Evolutionary conservation across 2,888 invertebrate species (phyloP).

Genomic region (Carterocephalus palaemon): DNA sequence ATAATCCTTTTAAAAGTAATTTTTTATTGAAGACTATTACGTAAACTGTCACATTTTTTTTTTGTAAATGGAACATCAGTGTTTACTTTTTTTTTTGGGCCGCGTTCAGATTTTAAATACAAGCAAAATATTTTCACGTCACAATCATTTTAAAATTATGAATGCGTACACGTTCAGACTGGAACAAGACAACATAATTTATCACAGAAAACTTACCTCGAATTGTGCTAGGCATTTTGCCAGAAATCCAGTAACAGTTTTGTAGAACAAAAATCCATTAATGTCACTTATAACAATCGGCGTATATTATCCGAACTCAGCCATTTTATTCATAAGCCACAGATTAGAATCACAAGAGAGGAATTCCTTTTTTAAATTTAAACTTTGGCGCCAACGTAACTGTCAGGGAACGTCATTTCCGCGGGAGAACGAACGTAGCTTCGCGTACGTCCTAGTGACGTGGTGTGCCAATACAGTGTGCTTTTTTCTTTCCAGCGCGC

Average conservation of each 20-base stretch:
- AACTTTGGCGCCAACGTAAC: slow-evolving; percentile 45
- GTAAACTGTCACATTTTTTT: too few species aligned
- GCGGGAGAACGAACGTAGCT: slow-evolving; percentile 42
- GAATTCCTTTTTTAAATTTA: slow-evolving; percentile 29
- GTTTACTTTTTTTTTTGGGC: not conserved
- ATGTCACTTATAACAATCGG: slow-evolving; percentile 40
- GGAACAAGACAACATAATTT: slow-evolving; percentile 16
- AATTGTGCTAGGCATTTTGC: slow-evolving; percentile 76
- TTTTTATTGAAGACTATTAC: too few species aligned
- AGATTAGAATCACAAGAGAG: too few species aligned
- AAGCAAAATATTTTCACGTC: not conserved
- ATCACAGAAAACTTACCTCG: slow-evolving; percentile 57
- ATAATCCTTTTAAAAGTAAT: not conserved
- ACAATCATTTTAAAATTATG: slow-evolving; percentile 1
- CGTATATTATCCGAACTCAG: slow-evolving; percentile 52
- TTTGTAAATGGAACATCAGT: not conserved
- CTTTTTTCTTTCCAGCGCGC: slow-evolving; percentile 66
- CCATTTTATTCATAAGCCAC: slow-evolving; percentile 40
- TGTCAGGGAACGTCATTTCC: slow-evolving; percentile 48
- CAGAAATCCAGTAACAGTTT: slow-evolving; percentile 46
- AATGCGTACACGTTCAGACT: slow-evolving; percentile 4
- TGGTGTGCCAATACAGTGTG: slow-evolving; percentile 61
- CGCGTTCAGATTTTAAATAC: not conserved
- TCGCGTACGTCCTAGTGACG: slow-evolving; percentile 64
- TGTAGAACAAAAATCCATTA: slow-evolving; percentile 34